phyloP scores from a whole-genome alignment of 2,113 vertebrate species.

The Rhipidura dahli region DNA sequence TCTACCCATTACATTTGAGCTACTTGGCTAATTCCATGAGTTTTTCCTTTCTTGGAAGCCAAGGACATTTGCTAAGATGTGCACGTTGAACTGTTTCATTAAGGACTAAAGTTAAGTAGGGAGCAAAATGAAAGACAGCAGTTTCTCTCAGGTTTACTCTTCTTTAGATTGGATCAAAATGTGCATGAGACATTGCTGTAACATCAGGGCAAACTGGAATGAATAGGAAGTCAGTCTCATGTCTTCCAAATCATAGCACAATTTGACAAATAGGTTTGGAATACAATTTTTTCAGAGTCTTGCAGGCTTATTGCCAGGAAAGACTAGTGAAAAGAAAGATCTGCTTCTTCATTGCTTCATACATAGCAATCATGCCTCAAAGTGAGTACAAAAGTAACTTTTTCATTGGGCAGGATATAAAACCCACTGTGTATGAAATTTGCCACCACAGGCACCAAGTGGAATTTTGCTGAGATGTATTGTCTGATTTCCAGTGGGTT shows the following conservation, averaged over 20 bases:
- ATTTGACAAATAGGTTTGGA: background rate
- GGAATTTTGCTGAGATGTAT: background rate
- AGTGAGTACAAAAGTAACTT: background rate
- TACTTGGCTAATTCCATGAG: background rate
- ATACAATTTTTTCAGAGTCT: background rate
- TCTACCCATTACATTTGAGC: background rate
- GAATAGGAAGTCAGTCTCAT: background rate
- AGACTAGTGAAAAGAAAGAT: background rate
- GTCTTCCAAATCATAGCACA: background rate
- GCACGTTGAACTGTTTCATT: background rate
- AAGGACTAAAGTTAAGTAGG: background rate
- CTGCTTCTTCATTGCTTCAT: background rate
- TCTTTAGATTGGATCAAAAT: background rate
- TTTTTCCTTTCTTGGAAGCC: background rate
- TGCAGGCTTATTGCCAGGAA: background rate
- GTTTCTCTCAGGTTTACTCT: background rate
- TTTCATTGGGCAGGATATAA: background rate
- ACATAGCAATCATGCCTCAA: background rate
- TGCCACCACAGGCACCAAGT: background rate
- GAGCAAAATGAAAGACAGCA: background rate
- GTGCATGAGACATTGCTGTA: background rate
- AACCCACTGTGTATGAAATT: conserved; percentile 11
- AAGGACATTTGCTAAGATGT: background rate
- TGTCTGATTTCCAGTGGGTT: background rate
- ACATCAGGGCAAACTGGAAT: background rate